Evolutionary conservation across 2,888 invertebrate species (phyloP).

Genomic region (Plagodis dolabraria): DNA sequence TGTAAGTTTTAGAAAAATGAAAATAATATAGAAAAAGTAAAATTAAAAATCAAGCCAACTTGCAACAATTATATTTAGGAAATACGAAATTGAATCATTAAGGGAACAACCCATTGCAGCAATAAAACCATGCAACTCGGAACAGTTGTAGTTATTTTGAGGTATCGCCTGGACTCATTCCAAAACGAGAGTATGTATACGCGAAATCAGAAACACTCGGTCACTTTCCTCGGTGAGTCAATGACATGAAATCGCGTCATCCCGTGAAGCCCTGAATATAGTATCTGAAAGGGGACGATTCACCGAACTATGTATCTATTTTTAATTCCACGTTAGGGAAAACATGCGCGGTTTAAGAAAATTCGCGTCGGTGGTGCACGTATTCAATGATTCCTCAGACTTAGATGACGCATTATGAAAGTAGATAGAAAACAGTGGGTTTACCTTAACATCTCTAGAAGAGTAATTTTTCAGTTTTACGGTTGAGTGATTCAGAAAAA

Average conservation of each 20-base stretch:
- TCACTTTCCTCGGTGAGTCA: constrained; percentile 80
- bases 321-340: constrained; percentile 35
- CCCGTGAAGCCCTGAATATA: constrained; percentile 37
- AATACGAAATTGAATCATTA: constrained; percentile 34
- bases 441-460: constrained; percentile 33
- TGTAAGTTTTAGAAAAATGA: too few species aligned
- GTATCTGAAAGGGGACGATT: constrained; percentile 44
- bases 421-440: constrained; percentile 36
- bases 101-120: constrained; percentile 61
- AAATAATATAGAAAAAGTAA: not conserved
- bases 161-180: constrained; percentile 79
- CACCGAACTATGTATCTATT: constrained; percentile 59
- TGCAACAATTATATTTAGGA: not conserved
- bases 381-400: constrained; percentile 42
- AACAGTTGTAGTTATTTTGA: constrained; percentile 75
- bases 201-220: constrained; percentile 70
- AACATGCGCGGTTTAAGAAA: constrained; percentile 39
- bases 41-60: not conserved
- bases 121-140: constrained; percentile 70
- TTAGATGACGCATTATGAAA: constrained; percentile 37
- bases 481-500: constrained; percentile 17
- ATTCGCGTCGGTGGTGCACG: constrained; percentile 24
- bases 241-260: constrained; percentile 61
- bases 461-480: constrained; percentile 18
- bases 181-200: constrained; percentile 61